These are phyloP conservation scores for Alauda arvensis DNA, from an alignment of 2,797 vertebrate genomes.

Conservation along the genomic window DNA sequence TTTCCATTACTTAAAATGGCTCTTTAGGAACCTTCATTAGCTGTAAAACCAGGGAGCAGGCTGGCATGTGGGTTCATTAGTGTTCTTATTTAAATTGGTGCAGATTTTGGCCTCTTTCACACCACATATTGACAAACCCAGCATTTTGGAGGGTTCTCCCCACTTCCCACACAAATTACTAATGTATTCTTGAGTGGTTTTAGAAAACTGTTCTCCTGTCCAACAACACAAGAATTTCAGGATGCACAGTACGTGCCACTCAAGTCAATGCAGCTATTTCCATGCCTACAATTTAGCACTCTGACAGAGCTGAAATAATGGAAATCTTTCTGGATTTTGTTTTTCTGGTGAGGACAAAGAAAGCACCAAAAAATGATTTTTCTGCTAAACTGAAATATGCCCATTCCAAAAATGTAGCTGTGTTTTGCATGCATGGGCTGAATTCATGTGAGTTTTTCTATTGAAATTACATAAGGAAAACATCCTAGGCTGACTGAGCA, in stretches of 20 bases:
- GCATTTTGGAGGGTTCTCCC: neutral
- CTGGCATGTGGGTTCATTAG: neutral
- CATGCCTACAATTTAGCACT: neutral
- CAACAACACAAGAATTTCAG: neutral
- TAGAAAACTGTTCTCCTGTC: neutral
- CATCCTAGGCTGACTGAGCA: neutral
- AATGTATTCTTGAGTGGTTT: neutral
- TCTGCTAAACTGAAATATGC: neutral
- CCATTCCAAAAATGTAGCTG: neutral
- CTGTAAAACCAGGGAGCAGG: neutral
- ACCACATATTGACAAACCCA: neutral
- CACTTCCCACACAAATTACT: neutral
- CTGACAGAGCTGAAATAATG: neutral
- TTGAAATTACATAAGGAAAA: slow-evolving; percentile 8
- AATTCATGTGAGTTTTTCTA: slow-evolving; percentile 11
- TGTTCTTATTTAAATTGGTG: neutral
- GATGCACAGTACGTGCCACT: fast-evolving
- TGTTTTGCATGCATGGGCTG: neutral
- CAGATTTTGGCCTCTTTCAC: neutral
- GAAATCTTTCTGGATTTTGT: neutral
- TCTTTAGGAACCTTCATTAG: neutral
- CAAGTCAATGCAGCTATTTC: neutral
- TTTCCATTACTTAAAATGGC: neutral
- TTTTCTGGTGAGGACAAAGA: neutral
- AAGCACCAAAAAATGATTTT: neutral